A percentile compares a stretch with the other conserved stretches of the same genome.
Evolutionary conservation across 2,797 vertebrate species (phyloP).

Genomic region (Tamandua tetradactyla): DNA sequence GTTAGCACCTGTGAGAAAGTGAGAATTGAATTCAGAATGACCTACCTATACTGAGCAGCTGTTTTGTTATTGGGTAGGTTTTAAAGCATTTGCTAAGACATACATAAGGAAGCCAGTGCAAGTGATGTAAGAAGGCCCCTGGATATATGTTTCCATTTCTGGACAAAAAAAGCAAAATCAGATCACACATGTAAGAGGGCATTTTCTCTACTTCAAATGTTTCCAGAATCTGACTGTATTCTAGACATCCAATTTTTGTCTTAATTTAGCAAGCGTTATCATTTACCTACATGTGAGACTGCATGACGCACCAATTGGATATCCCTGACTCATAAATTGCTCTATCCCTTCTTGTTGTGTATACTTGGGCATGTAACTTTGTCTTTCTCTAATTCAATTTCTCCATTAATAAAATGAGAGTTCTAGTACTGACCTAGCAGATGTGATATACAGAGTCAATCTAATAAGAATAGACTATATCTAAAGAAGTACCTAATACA

Average conservation of each 20-base stretch:
- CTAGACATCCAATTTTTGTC: background rate
- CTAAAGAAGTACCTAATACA: background rate
- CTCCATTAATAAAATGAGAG: background rate
- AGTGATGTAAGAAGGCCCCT: accelerated
- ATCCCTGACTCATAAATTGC: accelerated
- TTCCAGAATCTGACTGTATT: background rate
- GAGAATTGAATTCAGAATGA: conserved; percentile 66
- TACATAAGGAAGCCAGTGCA: background rate
- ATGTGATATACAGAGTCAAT: background rate
- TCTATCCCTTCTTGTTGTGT: background rate
- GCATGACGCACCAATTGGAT: background rate
- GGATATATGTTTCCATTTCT: background rate
- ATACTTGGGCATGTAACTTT: no score
- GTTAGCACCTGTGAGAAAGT: conserved; percentile 57
- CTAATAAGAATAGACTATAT: background rate
- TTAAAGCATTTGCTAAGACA: background rate
- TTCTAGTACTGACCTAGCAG: background rate
- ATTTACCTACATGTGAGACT: no score
- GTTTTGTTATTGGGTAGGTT: background rate
- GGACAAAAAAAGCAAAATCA: no score
- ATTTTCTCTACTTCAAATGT: background rate
- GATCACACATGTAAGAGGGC: background rate
- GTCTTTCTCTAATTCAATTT: background rate
- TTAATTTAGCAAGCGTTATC: background rate
- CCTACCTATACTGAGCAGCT: background rate